Conservation (phyloP, 2,888 invertebrate species). For the Leptinotarsa juncta region DNA sequence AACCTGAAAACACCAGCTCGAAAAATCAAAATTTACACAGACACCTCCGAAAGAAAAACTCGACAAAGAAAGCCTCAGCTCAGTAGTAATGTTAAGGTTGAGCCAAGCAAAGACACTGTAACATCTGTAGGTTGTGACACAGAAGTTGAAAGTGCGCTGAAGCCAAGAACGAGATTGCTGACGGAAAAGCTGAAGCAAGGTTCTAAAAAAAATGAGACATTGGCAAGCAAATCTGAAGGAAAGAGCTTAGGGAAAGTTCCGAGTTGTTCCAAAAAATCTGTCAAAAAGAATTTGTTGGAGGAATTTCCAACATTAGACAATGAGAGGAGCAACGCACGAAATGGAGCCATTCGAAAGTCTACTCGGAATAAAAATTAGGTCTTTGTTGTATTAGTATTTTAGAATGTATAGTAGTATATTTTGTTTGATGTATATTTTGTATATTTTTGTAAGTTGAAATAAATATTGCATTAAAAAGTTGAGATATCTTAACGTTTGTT, state of each 20-base stretch:
- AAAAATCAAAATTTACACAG: slow-evolving; percentile 31
- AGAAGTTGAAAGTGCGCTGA: slow-evolving; percentile 24
- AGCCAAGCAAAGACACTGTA: background rate
- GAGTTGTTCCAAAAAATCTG: background rate
- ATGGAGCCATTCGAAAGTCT: slow-evolving; percentile 40
- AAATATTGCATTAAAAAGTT: background rate
- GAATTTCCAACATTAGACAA: slow-evolving; percentile 27
- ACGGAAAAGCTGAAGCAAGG: slow-evolving; percentile 41
- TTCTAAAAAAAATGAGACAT: slow-evolving; percentile 30
- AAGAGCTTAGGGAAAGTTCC: background rate
- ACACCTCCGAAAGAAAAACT: slow-evolving; percentile 22
- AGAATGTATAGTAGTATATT: background rate
- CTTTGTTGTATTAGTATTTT: background rate
- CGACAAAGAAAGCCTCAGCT: background rate
- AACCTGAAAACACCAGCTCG: slow-evolving; percentile 26
- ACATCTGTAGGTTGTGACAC: slow-evolving; percentile 8
- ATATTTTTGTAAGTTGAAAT: slow-evolving; percentile 22
- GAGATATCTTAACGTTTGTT: background rate
- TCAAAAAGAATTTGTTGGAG: slow-evolving; percentile 39
- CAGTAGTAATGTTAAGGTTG: background rate
- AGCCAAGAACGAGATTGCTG: slow-evolving; percentile 35
- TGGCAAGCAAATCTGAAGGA: slow-evolving; percentile 17
- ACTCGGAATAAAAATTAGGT: slow-evolving; percentile 37
- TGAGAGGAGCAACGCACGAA: slow-evolving; percentile 22
- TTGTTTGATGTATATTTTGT: slow-evolving; percentile 16